Evolutionary conservation across 1,140 invertebrate genomes (phyloP).

Genomic region (Planococcus citri): DNA sequence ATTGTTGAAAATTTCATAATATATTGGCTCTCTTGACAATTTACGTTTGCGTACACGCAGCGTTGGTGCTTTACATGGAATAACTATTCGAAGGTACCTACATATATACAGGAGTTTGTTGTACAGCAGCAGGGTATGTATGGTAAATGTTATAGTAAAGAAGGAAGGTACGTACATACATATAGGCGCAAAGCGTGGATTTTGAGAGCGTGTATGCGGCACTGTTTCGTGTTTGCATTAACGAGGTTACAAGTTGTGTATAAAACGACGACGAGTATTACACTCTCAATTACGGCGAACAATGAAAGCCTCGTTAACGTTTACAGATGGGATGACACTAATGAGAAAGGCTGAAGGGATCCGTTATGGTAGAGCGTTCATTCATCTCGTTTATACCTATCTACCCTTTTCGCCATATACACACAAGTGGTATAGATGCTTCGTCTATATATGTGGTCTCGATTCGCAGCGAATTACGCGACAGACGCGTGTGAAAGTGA

Average conservation of each 20-base stretch:
- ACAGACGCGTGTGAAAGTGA: no score
- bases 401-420: neutral
- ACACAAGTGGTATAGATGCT: no score
- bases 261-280: slow-evolving; percentile 1
- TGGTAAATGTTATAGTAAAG: no score
- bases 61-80: no score
- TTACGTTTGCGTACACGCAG: no score
- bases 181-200: neutral
- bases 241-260: slow-evolving; percentile 6
- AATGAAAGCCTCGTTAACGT: slow-evolving; percentile 6
- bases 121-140: no score
- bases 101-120: no score
- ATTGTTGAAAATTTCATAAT: no score
- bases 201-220: neutral
- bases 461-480: neutral
- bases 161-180: no score
- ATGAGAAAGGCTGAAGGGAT: slow-evolving; percentile 6
- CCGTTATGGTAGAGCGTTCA: neutral
- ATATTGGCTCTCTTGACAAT: no score
- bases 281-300: slow-evolving; percentile 1
- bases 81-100: no score
- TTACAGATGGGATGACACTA: slow-evolving; percentile 6
- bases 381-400: neutral
- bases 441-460: neutral
- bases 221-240: neutral